These are phyloP conservation scores for Gallirallus australis DNA, from an alignment of 2,797 vertebrate genomes.

Conservation along the genomic window DNA sequence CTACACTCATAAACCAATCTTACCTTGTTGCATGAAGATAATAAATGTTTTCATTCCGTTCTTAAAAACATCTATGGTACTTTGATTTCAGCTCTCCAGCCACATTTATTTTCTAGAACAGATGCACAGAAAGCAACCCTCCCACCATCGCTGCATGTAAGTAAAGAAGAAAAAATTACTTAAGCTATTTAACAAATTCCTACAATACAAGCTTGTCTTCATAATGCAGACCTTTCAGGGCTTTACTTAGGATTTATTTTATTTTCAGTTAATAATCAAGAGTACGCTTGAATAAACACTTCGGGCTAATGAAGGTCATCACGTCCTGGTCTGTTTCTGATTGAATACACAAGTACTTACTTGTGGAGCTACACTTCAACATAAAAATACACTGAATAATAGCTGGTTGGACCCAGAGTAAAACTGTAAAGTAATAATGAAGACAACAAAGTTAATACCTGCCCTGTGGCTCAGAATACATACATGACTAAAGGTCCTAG, in stretches of 20 bases:
- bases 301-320: neutral
- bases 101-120: slow-evolving; percentile 7
- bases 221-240: neutral
- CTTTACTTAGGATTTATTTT: neutral
- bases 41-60: neutral
- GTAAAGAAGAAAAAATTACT: neutral
- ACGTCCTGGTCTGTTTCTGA: neutral
- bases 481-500: neutral
- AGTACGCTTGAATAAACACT: neutral
- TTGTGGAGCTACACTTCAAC: neutral
- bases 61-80: neutral
- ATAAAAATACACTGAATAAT: neutral
- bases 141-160: neutral
- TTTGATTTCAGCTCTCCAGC: neutral
- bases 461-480: neutral
- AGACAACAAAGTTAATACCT: neutral
- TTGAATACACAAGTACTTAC: neutral
- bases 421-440: neutral
- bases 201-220: neutral
- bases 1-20: neutral
- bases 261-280: neutral
- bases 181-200: neutral
- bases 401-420: neutral
- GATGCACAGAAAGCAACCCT: slow-evolving; percentile 24
- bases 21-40: neutral